phyloP scores from a whole-genome alignment of 2,113 vertebrate genomes.

The Hylia prasina region DNA sequence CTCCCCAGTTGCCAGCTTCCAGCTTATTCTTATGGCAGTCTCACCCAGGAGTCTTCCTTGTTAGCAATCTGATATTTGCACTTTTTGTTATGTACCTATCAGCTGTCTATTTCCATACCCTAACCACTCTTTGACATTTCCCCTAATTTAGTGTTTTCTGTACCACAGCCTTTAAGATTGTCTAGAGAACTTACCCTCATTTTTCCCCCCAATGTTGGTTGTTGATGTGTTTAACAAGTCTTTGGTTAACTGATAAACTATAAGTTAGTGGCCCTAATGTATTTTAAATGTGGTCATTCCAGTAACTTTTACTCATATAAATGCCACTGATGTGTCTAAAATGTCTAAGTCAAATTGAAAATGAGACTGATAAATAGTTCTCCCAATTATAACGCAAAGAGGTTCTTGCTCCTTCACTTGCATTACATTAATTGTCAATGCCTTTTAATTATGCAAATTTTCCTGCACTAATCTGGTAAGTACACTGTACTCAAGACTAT shows the following conservation, averaged over 20 bases:
- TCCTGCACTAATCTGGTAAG: not conserved
- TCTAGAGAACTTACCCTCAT: not conserved
- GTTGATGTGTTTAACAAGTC: accelerated
- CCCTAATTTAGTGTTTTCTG: not conserved
- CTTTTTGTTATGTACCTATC: not conserved
- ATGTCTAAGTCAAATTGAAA: not conserved
- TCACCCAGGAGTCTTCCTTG: not conserved
- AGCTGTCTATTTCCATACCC: not conserved
- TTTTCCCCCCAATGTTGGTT: not conserved
- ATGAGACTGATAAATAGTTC: not conserved
- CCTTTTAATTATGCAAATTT: constrained; percentile 40
- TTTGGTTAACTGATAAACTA: not conserved
- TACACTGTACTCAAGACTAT: not conserved
- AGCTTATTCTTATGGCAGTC: not conserved
- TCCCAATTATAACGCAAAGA: not conserved
- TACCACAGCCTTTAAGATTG: not conserved
- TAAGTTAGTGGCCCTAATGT: not conserved
- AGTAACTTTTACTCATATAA: not conserved
- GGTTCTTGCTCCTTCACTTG: constrained; percentile 10
- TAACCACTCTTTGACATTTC: not conserved
- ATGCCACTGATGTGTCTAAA: not conserved
- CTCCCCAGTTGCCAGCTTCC: not conserved
- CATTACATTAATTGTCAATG: not conserved
- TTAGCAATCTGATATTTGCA: not conserved
- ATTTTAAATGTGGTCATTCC: not conserved